Evolutionary conservation across 2,888 invertebrate genomes (phyloP), one percentile per base, ranked within the genome.

Genomic region (Drosophila colorata): DNA sequence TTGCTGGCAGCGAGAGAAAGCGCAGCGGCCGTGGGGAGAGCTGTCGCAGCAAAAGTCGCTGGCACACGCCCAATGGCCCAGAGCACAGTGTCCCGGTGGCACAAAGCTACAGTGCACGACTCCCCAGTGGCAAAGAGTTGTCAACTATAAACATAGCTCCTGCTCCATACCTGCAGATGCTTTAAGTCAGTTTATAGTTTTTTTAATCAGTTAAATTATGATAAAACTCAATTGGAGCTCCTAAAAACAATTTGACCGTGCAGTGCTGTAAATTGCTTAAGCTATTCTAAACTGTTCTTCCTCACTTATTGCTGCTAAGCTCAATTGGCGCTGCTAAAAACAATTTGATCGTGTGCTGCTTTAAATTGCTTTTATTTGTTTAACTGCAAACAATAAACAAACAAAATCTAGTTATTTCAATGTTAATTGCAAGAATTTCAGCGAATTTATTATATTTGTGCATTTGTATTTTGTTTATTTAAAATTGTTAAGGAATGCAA

Each of bases 21-120:
- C 86, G 83, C 82, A 82, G 57, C 60, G 86, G 58, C 60, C 81
- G 80, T 76, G 63, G 75, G 83, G 86, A 86, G 61, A 80, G 69
- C 80, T 86, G 68, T 75, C 86, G 74, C 57, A 31, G 52, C 46
- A 31, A 47, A 52, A 47, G 55, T 55, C 61, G 55, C 59, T 76
- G 76, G 76, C 69, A 69, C 76, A 77, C 78, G 66, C 82, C 82
- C 83, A 74, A 69, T 57, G 70, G 69, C 69, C 68, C 73, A 60
- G 33, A 59, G 70, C 69, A 65, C 69, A 69, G 74, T 74, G 67
- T 66, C 70, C 61, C 74, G 35, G 44, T 28, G 43, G 41, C 38
- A 44, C 38, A 58, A 37, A 18, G 28, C 48, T 16, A 20, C 48
- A 44, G 31, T 49, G 57, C 61, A 61, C 40, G 44, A 35, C 44